phyloP scores from a whole-genome alignment of 2,888 invertebrate species.

The Galerucella pusilla region DNA sequence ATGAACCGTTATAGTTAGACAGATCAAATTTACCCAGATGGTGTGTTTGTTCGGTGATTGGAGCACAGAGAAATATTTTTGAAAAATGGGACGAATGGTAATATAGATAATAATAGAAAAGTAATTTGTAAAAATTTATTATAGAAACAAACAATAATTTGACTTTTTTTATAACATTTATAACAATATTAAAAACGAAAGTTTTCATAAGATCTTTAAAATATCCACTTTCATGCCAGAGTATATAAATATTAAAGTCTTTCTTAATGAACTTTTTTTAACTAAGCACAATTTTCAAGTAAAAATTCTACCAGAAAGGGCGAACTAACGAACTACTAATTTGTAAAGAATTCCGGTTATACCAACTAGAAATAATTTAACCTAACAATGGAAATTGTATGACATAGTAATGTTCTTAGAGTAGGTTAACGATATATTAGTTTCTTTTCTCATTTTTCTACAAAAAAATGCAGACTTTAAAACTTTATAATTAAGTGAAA shows the following conservation, averaged over 20 bases:
- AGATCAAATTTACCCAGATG: no score
- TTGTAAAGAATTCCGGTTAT: conserved; percentile 19
- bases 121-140: conserved; percentile 40
- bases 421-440: not conserved
- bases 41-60: not conserved
- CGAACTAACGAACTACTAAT: conserved; percentile 21
- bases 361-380: conserved; percentile 5
- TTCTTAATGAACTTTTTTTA: not conserved
- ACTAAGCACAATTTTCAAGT: not conserved
- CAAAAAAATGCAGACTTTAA: not conserved
- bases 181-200: conserved; percentile 10
- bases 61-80: not conserved
- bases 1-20: no score
- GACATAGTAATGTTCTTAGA: conserved; percentile 1
- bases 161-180: conserved; percentile 33
- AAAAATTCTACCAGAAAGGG: not conserved
- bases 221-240: not conserved
- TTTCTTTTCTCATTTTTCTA: not conserved
- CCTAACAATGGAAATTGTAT: conserved; percentile 14
- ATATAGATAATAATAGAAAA: not conserved
- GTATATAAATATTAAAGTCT: not conserved
- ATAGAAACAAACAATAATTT: conserved; percentile 39
- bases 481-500: no score
- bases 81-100: not conserved
- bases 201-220: not conserved